Base-by-base conservation (phyloP, 2,113 vertebrate species). In the Onychostoma macrolepis region DNA sequence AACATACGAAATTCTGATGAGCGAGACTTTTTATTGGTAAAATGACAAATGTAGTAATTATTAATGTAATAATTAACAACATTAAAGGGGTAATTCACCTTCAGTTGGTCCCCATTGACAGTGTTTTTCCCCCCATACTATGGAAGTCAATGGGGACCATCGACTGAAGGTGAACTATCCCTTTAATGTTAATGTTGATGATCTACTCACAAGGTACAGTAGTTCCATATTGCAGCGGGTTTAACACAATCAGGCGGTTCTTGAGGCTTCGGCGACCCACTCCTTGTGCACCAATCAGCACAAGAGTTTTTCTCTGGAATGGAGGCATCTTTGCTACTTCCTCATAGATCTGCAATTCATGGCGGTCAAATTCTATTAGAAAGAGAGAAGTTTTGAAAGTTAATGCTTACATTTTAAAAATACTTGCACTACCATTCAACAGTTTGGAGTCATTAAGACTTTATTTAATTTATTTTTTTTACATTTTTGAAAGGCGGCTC, bases 301-400 rank as follows among this genome's bases (percentile, higher is more conserved):
- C 96, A 86, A 99, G 93, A 0, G 98, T 99, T 92, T 99, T 99
- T 93, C 98, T 97, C 93, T 99, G 98, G 92, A 99, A 99, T 0
- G 98, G 97, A 78, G 98, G 98, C 98, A 99, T 99, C 93, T 95
- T 97, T 58, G 97, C 96, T 71, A 99, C 97, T 88, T 99, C 98
- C 88, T 99, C 98, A 80, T 99, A 99, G 87, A 98, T 99, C 94
- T 99, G 98, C 88, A 99, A 97, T 93, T 99, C 98, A 88, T 99
- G 98, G 6, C 98, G 97, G 92, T 99, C 98, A 94, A 99, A 99
- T 93, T 99, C 98, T 99, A 90, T 75, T 30, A 43, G 3, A 76
- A 41, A 58, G n/a, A 74, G 19, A 84, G 28, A 53, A 11, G 19
- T 83, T 69, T 82, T 67, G 7, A 10, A 71, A 30, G 38, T 69